Evolutionary conservation across 37 sponge, comb jelly and placozoan species (phyloP), one percentile per base, ranked within the genome.

Genomic region (Dysidea cf. avara): DNA sequence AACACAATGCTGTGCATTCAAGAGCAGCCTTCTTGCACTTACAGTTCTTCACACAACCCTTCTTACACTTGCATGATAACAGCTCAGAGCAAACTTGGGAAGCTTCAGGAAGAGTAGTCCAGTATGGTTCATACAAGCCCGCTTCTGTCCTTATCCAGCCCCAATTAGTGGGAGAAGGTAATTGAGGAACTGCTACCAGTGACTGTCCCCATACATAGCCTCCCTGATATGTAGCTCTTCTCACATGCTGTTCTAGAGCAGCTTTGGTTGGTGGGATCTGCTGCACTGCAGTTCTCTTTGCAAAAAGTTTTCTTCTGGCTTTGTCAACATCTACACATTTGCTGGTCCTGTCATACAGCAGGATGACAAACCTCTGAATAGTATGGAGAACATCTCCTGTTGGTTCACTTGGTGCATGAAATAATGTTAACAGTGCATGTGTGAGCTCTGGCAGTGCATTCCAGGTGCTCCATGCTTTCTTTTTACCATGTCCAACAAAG

Each of bases 181-280:
- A 17, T 20, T 50, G 17, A 30, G 59, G 28, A 11, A 7, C 11
- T 56, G 59, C 7, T 56, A 56, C 7, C 7, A 56, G 59, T 56
- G 59, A 30, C 59, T 56, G 59, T 5, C 59, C 59, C 59, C 59
- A 56, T 29, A 56, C 59, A 56, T 56, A 12, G 5, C 59, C 59
- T 56, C 59, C 59, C 30, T 56, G 59, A 11, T 56, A 56, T 6
- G 59, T 56, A 13, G 59, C 59, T 29, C 59, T 56, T 29, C 11
- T 56, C 7, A 56, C 59, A 56, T 56, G 59, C 30, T 56, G 59
- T 56, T 56, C 6, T 56, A 56, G 59, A 56, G 30, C 30, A 13
- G 5, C 59, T 12, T 12, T 29, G 28, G 59, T 56, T 56, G 59
- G 30, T 56, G 59, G 28, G 30, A 56, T 56, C 30, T 30, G 30